A percentile compares a stretch with the other conserved stretches of the same genome.
phyloP scores from a whole-genome alignment of 2,113 vertebrate genomes.

The Myodes glareolus region DNA sequence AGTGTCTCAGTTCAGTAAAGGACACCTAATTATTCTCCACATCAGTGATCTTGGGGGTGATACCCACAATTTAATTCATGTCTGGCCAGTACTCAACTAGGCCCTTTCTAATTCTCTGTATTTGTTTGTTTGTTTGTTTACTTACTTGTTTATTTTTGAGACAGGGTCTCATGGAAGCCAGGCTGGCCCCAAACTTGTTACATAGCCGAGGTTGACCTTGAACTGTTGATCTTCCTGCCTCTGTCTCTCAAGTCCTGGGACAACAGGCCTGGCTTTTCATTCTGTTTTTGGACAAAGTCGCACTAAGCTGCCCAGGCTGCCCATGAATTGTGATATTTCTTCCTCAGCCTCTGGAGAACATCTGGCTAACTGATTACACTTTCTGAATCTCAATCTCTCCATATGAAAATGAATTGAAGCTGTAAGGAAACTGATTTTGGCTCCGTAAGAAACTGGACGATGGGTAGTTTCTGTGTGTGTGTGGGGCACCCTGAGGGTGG shows the following conservation, averaged over 20 bases:
- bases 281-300: background rate
- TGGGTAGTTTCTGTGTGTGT: rapidly evolving
- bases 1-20: background rate
- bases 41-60: background rate
- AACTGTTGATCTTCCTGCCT: background rate
- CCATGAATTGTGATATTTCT: background rate
- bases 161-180: background rate
- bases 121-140: background rate
- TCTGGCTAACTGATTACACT: background rate
- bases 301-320: background rate
- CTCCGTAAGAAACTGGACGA: background rate
- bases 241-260: background rate
- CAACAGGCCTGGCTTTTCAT: background rate
- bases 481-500: background rate
- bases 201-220: background rate
- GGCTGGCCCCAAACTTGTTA: background rate
- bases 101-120: background rate
- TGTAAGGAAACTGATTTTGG: background rate
- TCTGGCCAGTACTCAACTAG: background rate
- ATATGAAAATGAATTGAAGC: background rate
- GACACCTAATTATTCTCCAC: background rate
- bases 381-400: background rate
- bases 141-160: background rate
- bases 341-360: background rate
- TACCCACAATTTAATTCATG: background rate